Conservation (phyloP, 2,888 invertebrate species). For the Stenolophus ochropezus region DNA sequence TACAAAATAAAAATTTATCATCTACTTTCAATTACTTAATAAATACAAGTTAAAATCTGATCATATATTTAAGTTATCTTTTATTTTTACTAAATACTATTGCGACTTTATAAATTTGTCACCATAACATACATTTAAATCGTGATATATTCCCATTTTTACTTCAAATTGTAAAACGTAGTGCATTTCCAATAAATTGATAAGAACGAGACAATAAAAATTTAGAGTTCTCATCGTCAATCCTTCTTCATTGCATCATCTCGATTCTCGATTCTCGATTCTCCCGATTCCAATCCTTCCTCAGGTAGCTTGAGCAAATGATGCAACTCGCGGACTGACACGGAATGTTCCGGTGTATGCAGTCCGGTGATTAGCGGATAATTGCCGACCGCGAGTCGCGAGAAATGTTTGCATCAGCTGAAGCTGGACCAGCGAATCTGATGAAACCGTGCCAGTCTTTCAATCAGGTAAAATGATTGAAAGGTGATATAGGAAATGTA, state of each 20-base stretch:
- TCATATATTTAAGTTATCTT: no score
- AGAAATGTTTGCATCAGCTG: slow-evolving; percentile 6
- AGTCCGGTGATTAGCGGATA: slow-evolving; percentile 22
- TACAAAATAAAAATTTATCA: no score
- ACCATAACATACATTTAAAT: background rate
- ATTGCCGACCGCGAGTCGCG: background rate
- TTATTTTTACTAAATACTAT: no score
- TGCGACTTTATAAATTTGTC: no score
- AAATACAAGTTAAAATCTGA: no score
- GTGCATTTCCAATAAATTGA: background rate
- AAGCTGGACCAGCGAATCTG: background rate
- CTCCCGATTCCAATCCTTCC: background rate
- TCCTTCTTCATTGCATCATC: background rate
- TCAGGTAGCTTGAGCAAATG: background rate
- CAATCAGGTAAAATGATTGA: slow-evolving; percentile 1
- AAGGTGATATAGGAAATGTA: background rate
- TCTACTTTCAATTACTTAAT: no score
- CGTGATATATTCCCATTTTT: background rate
- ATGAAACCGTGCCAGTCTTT: background rate
- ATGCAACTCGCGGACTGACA: slow-evolving; percentile 5
- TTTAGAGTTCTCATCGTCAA: background rate
- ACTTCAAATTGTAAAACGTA: background rate
- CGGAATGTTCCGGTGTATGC: slow-evolving; percentile 23
- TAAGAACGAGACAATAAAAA: background rate
- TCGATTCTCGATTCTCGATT: no score